Percentiles rank a stretch among this genome's conserved stretches.
Evolutionary conservation across 1,140 invertebrate species (phyloP).

Genomic region (Drosophila sp.): DNA sequence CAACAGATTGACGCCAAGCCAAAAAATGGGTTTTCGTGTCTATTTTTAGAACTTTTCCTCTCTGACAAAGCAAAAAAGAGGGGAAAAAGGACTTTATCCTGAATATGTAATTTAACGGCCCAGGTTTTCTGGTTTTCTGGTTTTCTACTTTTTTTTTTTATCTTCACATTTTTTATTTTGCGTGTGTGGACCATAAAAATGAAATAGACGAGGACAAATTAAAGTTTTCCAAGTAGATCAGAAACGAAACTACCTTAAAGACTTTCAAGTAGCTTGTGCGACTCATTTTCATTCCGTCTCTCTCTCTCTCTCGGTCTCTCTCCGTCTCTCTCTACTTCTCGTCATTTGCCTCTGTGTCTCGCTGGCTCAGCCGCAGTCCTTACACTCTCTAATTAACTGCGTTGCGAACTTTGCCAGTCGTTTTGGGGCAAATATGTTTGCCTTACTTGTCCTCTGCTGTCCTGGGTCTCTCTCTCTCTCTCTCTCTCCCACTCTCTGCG

Average conservation of each 20-base stretch:
- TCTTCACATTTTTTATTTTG: constrained; percentile 33
- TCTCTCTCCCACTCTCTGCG: background rate
- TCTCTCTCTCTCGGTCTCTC: background rate
- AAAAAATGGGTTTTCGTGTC: constrained; percentile 37
- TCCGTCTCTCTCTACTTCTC: background rate
- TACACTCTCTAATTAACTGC: constrained; percentile 48
- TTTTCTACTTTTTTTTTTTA: constrained; percentile 17
- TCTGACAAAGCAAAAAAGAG: background rate
- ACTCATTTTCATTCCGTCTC: constrained; percentile 9
- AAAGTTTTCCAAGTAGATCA: constrained; percentile 18
- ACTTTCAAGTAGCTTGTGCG: constrained; percentile 33
- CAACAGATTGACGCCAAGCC: constrained; percentile 17
- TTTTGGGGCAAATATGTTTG: constrained; percentile 11
- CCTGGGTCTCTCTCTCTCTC: background rate
- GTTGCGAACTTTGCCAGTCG: constrained; percentile 28
- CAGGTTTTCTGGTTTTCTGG: constrained; percentile 40
- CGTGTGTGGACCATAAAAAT: constrained; percentile 45
- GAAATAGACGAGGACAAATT: background rate
- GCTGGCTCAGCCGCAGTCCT: constrained; percentile 2
- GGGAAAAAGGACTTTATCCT: constrained; percentile 10
- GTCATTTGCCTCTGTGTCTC: background rate
- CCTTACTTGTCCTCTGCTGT: constrained; percentile 4
- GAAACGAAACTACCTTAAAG: background rate
- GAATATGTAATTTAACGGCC: constrained; percentile 15
- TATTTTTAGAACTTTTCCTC: constrained; percentile 47